Evolutionary conservation across 2,113 vertebrate genomes (phyloP).

Genomic region (Urocynchramus pylzowi): DNA sequence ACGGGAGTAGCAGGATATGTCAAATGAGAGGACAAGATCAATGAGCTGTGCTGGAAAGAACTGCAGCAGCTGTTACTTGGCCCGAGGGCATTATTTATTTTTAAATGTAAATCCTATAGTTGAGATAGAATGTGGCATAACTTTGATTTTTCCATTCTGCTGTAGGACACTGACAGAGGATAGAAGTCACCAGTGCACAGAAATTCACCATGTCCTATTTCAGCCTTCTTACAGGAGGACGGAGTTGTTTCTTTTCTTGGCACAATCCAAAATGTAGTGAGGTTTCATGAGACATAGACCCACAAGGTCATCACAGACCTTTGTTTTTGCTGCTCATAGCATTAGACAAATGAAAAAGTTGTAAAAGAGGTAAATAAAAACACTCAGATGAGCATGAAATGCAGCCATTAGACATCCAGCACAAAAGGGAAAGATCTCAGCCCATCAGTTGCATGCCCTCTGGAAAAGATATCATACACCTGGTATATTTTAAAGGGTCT

Average conservation of each 20-base stretch:
- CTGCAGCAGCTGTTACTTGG: background rate
- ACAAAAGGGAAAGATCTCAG: background rate
- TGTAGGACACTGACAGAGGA: background rate
- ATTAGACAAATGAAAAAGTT: background rate
- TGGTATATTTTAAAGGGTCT: background rate
- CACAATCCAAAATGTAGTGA: background rate
- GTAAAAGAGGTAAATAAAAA: background rate
- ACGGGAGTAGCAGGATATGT: background rate
- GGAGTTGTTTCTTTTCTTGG: background rate
- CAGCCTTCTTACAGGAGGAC: background rate
- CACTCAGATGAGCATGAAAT: background rate
- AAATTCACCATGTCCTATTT: background rate
- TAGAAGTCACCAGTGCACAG: background rate
- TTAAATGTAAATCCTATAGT: background rate
- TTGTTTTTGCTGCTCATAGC: background rate
- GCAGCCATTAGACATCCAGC: background rate
- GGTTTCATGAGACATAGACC: background rate
- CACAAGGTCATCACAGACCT: background rate
- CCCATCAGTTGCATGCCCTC: background rate
- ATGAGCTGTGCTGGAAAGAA: background rate
- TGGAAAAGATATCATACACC: background rate
- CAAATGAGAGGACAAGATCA: background rate
- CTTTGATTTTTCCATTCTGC: slow-evolving; percentile 1
- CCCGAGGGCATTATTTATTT: slow-evolving; percentile 17
- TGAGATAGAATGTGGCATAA: background rate